These are phyloP conservation scores for Rhopalosiphum maidis DNA, from an alignment of 1,140 invertebrate genomes.

Conservation along the genomic window DNA sequence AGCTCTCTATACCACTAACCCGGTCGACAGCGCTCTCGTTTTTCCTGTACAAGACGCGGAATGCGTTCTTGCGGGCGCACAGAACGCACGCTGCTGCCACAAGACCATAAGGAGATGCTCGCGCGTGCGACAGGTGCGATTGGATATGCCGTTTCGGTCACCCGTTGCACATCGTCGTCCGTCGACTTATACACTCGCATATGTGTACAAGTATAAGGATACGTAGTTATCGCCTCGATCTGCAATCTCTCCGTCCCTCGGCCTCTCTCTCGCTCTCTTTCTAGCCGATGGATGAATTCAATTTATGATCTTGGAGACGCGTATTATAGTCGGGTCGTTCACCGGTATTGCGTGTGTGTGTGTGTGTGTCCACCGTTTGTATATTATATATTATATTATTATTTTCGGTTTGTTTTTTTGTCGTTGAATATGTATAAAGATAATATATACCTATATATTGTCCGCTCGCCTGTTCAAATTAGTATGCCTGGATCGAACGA, in stretches of 20 bases:
- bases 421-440: too few species aligned
- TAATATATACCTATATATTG: not conserved
- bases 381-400: not conserved
- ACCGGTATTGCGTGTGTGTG: not conserved
- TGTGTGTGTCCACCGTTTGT: not conserved
- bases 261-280: slow-evolving; percentile 23
- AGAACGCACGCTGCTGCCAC: too few species aligned
- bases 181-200: not conserved
- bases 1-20: not conserved
- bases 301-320: slow-evolving; percentile 18
- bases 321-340: not conserved
- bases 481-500: not conserved
- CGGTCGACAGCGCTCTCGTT: not conserved
- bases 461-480: not conserved
- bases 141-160: slow-evolving; percentile 23
- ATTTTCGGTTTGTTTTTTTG: not conserved
- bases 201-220: too few species aligned
- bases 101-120: not conserved
- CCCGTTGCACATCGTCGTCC: slow-evolving; percentile 7
- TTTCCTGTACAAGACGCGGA: not conserved
- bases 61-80: not conserved
- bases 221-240: slow-evolving; percentile 4
- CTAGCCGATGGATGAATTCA: slow-evolving; percentile 32
- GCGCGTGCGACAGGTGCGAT: not conserved
- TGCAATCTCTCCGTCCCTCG: slow-evolving; percentile 26